Percentiles rank a stretch among this genome's conserved stretches.
phyloP scores from a whole-genome alignment of 2,113 vertebrate genomes.

The Tapirus terrestris region DNA sequence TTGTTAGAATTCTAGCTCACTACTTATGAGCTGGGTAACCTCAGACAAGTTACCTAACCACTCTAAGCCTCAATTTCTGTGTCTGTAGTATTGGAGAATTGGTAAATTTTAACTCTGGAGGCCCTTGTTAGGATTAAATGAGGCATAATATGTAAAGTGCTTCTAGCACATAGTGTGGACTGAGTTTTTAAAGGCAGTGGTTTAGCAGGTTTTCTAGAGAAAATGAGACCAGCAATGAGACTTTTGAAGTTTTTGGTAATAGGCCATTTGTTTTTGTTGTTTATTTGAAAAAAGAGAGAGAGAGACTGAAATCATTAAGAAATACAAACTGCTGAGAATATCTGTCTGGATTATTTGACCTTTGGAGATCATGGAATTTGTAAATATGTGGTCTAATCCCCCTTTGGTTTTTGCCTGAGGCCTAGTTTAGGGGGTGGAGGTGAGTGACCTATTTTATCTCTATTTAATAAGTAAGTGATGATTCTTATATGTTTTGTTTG shows the following conservation, averaged over 20 bases:
- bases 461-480: neutral
- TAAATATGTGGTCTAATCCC: neutral
- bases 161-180: neutral
- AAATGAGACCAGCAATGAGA: neutral
- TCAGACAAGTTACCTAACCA: neutral
- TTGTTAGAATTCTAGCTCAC: conserved; percentile 25
- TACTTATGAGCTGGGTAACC: neutral
- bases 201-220: neutral
- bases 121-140: neutral
- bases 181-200: neutral
- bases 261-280: neutral
- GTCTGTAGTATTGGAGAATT: conserved; percentile 14
- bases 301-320: neutral
- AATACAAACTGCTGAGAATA: neutral
- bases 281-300: neutral
- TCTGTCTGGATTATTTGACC: neutral
- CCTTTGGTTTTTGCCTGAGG: neutral
- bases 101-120: neutral
- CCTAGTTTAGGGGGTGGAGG: neutral
- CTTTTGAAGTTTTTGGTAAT: neutral
- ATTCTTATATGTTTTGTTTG: conserved; percentile 13
- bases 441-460: neutral
- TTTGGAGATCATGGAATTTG: neutral
- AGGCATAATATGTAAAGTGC: neutral
- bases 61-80: neutral